These are phyloP conservation scores for Fragum fragum DNA, from an alignment of 2,888 invertebrate genomes.

Conservation along the genomic window DNA sequence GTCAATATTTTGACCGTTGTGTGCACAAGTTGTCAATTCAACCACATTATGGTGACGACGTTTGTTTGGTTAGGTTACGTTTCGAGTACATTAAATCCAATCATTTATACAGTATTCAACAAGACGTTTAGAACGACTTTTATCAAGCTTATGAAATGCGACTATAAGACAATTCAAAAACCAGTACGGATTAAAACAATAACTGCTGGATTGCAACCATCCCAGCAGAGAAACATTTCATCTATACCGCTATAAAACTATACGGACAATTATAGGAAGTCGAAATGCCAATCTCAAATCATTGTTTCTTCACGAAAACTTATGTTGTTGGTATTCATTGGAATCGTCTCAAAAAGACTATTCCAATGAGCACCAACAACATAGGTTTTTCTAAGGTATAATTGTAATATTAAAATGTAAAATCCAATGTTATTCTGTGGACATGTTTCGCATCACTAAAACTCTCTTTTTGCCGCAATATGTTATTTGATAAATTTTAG, in stretches of 20 bases:
- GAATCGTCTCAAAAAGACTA: too few relatives aligned
- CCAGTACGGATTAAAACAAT: constrained; percentile 62
- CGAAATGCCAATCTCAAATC: too few relatives aligned
- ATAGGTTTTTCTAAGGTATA: too few relatives aligned
- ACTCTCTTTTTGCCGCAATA: too few relatives aligned
- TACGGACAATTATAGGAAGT: too few relatives aligned
- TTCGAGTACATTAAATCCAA: constrained; percentile 86
- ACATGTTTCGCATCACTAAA: too few relatives aligned
- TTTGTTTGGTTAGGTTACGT: constrained; percentile 86
- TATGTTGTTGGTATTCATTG: too few relatives aligned
- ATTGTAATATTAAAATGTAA: too few relatives aligned
- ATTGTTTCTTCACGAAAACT: too few relatives aligned
- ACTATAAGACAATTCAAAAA: constrained; percentile 76
- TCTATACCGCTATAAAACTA: constrained; percentile 7
- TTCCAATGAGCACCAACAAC: too few relatives aligned
- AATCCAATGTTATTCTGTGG: too few relatives aligned
- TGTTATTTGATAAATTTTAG: too few relatives aligned
- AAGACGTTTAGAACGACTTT: constrained; percentile 85
- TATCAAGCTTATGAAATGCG: constrained; percentile 82
- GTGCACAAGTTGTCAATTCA: constrained; percentile 92
- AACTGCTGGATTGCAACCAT: constrained; percentile 38
- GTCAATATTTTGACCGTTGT: constrained; percentile 87
- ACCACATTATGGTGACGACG: constrained; percentile 82
- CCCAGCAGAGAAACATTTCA: neutral
- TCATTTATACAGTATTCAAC: constrained; percentile 87